phyloP scores from a whole-genome alignment of 2,888 invertebrate species.

The Netelia virgata region DNA sequence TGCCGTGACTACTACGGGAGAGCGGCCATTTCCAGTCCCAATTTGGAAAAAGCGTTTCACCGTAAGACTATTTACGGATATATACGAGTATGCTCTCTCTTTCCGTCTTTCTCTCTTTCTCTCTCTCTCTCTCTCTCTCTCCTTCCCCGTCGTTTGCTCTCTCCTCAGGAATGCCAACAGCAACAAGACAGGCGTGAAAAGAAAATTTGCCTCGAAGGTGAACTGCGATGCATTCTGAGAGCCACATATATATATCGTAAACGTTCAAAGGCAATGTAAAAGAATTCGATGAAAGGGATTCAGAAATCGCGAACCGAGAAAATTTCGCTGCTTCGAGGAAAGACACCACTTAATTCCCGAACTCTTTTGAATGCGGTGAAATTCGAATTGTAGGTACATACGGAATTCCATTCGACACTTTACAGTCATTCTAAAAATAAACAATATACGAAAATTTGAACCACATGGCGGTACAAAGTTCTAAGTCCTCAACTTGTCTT shows the following conservation, averaged over 20 bases:
- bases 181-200: not conserved
- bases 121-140: not conserved
- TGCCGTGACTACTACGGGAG: conserved; percentile 18
- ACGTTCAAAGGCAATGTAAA: not conserved
- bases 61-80: conserved; percentile 44
- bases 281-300: not conserved
- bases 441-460: too few species aligned
- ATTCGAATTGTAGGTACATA: not conserved
- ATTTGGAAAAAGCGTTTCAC: conserved; percentile 32
- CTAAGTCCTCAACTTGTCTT: too few species aligned
- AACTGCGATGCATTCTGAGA: not conserved
- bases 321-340: not conserved
- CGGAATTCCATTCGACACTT: not conserved
- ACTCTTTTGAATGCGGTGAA: not conserved
- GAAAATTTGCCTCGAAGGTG: not conserved
- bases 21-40: conserved; percentile 8
- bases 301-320: not conserved
- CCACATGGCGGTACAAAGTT: too few species aligned
- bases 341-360: not conserved
- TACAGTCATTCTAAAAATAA: too few species aligned
- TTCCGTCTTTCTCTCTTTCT: too few species aligned
- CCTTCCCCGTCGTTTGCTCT: too few species aligned
- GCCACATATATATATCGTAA: not conserved
- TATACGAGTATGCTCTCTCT: conserved; percentile 7
- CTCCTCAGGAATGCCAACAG: too few species aligned